Evolutionary conservation across 2,113 vertebrate species (phyloP).

Genomic region (Neotragus moschatus): DNA sequence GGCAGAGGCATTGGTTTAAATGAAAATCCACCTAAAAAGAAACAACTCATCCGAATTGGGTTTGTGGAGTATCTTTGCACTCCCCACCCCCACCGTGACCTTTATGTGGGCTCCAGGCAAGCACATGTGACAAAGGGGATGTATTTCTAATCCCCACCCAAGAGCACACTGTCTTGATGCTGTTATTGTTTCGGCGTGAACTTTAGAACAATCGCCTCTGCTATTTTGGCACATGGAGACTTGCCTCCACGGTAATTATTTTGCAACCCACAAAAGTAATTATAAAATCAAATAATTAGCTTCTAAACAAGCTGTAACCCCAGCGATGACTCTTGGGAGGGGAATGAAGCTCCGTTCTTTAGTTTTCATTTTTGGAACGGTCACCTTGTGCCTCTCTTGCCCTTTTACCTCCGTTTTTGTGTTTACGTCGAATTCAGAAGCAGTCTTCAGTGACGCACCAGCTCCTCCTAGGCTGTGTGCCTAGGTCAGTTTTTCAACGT

Average conservation of each 20-base stretch:
- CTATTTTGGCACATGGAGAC: conserved; percentile 67
- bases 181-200: conserved; percentile 31
- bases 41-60: background rate
- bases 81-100: background rate
- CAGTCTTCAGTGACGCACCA: background rate
- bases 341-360: background rate
- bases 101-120: conserved; percentile 22
- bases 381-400: background rate
- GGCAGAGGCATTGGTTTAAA: background rate
- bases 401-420: background rate
- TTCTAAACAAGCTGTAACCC: conserved; percentile 62
- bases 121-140: background rate
- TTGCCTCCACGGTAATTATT: conserved; percentile 70
- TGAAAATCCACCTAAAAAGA: background rate
- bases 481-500: too few species aligned
- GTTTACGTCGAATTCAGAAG: conserved; percentile 11
- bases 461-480: background rate
- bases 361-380: background rate
- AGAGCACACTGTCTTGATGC: conserved; percentile 12
- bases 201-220: conserved; percentile 67
- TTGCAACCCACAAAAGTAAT: conserved; percentile 75
- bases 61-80: background rate
- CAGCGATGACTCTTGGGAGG: conserved; percentile 34
- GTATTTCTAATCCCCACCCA: conserved; percentile 44
- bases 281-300: conserved; percentile 76